Percentiles rank a stretch among this genome's conserved stretches.
phyloP scores from a whole-genome alignment of 2,113 vertebrate species.

The Emydocephalus ijimae region DNA sequence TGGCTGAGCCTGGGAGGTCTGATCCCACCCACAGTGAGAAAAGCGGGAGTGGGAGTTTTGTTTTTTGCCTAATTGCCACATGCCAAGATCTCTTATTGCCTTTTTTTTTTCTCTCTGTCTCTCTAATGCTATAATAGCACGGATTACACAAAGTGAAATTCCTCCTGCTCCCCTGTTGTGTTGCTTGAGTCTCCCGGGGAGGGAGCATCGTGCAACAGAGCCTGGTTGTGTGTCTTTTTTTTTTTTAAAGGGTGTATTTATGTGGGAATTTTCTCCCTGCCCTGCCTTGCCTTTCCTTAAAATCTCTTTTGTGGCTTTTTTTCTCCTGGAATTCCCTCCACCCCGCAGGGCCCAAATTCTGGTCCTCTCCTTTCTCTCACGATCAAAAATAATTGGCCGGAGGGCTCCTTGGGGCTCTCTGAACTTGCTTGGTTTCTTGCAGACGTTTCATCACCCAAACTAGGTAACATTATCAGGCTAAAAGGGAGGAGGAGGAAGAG shows the following conservation, averaged over 20 bases:
- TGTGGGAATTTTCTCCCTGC: neutral
- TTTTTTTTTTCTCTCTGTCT: neutral
- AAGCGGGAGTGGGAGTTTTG: neutral
- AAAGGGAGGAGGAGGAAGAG: too few species aligned
- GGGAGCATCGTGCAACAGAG: neutral
- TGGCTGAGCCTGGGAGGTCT: neutral
- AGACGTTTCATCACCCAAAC: too few species aligned
- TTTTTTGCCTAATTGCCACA: neutral
- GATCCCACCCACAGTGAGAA: neutral
- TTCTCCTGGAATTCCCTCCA: neutral
- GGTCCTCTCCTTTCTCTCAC: too few species aligned
- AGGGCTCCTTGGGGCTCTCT: too few species aligned
- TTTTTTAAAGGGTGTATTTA: neutral
- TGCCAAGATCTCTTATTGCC: neutral
- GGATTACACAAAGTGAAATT: neutral
- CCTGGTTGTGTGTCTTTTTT: neutral
- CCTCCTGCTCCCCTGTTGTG: neutral
- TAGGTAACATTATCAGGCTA: too few species aligned
- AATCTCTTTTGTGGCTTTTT: neutral
- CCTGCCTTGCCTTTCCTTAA: neutral
- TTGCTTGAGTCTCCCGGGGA: neutral
- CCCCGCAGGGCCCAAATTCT: too few species aligned
- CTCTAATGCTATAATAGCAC: slow-evolving; percentile 17
- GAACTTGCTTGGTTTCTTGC: too few species aligned
- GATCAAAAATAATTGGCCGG: neutral